A percentile compares a stretch with the other conserved stretches of the same genome.
phyloP scores from a whole-genome alignment of 2,888 invertebrate species.

The Epistrophe eligans region DNA sequence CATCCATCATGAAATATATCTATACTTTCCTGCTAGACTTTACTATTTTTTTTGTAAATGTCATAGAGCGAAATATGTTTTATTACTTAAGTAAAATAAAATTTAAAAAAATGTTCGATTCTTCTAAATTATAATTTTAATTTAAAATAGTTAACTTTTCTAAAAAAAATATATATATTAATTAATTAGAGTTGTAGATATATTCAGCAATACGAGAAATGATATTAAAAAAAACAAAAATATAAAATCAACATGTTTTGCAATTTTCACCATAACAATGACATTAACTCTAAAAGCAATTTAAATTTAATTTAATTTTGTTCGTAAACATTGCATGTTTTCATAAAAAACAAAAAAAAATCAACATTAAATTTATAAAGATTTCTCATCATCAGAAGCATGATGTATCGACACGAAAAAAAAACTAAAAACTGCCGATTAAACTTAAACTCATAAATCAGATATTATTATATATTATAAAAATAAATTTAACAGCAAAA shows the following conservation, averaged over 20 bases:
- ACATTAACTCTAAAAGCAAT: constrained; percentile 58
- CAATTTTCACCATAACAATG: constrained; percentile 46
- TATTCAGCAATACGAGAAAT: constrained; percentile 60
- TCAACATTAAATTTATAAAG: constrained; percentile 8
- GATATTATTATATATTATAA: constrained; percentile 43
- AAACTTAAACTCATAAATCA: constrained; percentile 71
- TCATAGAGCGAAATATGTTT: constrained; percentile 53
- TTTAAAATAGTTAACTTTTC: constrained; percentile 41
- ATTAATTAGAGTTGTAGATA: constrained; percentile 49
- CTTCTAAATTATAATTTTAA: constrained; percentile 34
- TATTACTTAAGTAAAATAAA: constrained; percentile 12
- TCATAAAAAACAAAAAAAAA: constrained; percentile 49
- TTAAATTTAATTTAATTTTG: constrained; percentile 34
- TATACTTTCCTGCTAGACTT: constrained; percentile 12
- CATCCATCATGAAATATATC: constrained; percentile 5
- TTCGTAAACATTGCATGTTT: constrained; percentile 69
- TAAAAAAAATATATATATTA: constrained; percentile 11
- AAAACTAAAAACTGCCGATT: constrained; percentile 73
- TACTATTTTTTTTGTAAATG: constrained; percentile 48
- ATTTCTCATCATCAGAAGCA: constrained; percentile 58
- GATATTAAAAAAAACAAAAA: constrained; percentile 40
- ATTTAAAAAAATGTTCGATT: constrained; percentile 16
- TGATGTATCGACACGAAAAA: constrained; percentile 71
- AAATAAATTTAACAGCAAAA: constrained; percentile 44
- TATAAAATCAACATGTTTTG: constrained; percentile 54